Evolutionary conservation across 1,140 invertebrate genomes (phyloP).

Genomic region (Scaptomyza montana): DNA sequence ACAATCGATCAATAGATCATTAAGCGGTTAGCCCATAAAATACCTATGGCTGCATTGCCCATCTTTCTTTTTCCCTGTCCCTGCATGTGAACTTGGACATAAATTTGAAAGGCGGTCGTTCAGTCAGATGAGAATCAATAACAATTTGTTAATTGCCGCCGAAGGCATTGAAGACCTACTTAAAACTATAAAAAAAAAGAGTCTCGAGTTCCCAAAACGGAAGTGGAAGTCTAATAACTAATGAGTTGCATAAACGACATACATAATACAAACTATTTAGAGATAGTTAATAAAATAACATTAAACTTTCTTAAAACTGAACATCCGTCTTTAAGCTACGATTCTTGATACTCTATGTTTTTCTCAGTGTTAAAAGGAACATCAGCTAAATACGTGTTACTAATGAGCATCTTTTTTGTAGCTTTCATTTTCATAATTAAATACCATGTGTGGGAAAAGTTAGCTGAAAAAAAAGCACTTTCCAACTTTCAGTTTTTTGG

Average conservation of each 20-base stretch:
- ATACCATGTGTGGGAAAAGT: slow-evolving; percentile 45
- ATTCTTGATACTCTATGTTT: background rate
- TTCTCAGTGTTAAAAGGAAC: slow-evolving; percentile 18
- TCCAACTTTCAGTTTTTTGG: slow-evolving; percentile 71
- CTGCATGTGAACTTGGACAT: slow-evolving; percentile 56
- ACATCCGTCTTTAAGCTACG: slow-evolving; percentile 2
- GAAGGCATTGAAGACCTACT: slow-evolving; percentile 8
- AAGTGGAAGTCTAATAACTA: slow-evolving; percentile 48
- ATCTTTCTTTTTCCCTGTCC: background rate
- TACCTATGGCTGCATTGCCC: slow-evolving; percentile 9
- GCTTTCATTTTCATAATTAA: slow-evolving; percentile 71
- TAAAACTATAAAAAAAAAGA: slow-evolving; percentile 2
- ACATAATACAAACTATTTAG: slow-evolving; percentile 12
- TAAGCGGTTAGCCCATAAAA: slow-evolving; percentile 61
- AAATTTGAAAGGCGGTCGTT: slow-evolving; percentile 73
- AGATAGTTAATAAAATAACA: slow-evolving; percentile 44
- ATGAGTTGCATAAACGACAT: slow-evolving; percentile 40
- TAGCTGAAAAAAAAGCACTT: slow-evolving; percentile 51
- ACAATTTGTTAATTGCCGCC: slow-evolving; percentile 66
- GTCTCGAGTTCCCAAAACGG: slow-evolving; percentile 37
- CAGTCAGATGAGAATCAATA: slow-evolving; percentile 70
- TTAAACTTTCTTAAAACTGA: background rate
- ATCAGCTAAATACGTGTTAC: slow-evolving; percentile 40
- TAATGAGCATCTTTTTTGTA: slow-evolving; percentile 39
- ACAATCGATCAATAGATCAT: slow-evolving; percentile 76